Conservation (phyloP, 1,140 invertebrate species). For the Charaxes varanes region DNA sequence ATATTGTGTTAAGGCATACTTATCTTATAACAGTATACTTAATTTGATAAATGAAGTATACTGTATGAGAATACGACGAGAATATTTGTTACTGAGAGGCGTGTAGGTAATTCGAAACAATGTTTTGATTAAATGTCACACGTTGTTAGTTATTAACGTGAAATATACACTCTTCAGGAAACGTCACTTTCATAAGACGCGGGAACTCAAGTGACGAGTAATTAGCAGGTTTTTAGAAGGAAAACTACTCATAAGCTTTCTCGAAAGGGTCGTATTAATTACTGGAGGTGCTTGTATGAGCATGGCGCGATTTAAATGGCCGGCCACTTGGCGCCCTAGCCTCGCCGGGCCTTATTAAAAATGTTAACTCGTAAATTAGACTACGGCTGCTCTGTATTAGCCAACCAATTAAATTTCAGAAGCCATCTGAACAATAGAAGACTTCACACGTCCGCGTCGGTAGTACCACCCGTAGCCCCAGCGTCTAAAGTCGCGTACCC, state of each 20-base stretch:
- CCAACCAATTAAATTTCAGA: constrained; percentile 69
- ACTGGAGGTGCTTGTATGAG: constrained; percentile 61
- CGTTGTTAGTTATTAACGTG: too few relatives aligned
- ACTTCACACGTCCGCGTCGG: constrained; percentile 38
- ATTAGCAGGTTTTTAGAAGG: constrained; percentile 67
- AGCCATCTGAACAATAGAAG: constrained; percentile 48
- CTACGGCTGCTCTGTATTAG: constrained; percentile 60
- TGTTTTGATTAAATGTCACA: too few relatives aligned
- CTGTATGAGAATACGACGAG: too few relatives aligned
- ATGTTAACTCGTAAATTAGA: constrained; percentile 72
- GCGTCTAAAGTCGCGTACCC: constrained; percentile 10
- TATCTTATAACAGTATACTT: too few relatives aligned
- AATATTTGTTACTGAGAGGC: too few relatives aligned
- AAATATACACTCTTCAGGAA: constrained; percentile 12
- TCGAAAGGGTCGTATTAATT: constrained; percentile 69
- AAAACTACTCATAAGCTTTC: constrained; percentile 72
- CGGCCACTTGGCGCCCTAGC: constrained; percentile 68
- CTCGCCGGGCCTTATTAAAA: constrained; percentile 67
- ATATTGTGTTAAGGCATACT: too few relatives aligned
- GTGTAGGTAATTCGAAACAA: too few relatives aligned
- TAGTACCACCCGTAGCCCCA: constrained; percentile 7
- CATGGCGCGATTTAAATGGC: constrained; percentile 60
- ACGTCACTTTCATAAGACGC: constrained; percentile 37
- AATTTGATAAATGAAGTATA: too few relatives aligned
- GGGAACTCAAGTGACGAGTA: constrained; percentile 51